Conservation (phyloP, 2,888 invertebrate genomes). For the Celastrina argiolus region DNA sequence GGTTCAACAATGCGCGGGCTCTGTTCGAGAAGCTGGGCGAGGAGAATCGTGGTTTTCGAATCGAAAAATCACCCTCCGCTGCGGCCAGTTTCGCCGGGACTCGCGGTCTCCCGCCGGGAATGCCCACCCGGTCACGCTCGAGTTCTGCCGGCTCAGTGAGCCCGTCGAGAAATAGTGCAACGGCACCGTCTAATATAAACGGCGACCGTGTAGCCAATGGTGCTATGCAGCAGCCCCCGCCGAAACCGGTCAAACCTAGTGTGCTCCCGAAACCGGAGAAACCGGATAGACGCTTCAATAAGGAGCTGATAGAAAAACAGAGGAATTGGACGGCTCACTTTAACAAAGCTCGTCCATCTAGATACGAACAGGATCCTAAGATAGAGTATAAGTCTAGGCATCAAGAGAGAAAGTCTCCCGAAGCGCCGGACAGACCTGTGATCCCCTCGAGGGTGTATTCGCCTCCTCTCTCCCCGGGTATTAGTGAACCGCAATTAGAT, state of each 20-base stretch:
- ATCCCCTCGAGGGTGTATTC: slow-evolving; percentile 70
- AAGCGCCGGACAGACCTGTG: slow-evolving; percentile 56
- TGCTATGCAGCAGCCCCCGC: slow-evolving; percentile 65
- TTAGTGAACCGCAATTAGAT: slow-evolving; percentile 75
- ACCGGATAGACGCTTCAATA: slow-evolving; percentile 89
- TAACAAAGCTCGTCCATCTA: slow-evolving; percentile 83
- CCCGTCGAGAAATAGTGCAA: slow-evolving; percentile 73
- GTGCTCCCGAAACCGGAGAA: slow-evolving; percentile 87
- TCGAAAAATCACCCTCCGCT: slow-evolving; percentile 79
- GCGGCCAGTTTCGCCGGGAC: slow-evolving; percentile 77
- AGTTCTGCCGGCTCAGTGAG: slow-evolving; percentile 83
- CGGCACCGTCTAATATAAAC: slow-evolving; percentile 71
- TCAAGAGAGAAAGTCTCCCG: slow-evolving; percentile 63
- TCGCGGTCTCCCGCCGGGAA: slow-evolving; percentile 69
- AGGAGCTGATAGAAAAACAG: slow-evolving; percentile 92
- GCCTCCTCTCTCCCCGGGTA: slow-evolving; percentile 76
- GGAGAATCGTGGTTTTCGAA: slow-evolving; percentile 80
- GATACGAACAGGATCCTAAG: slow-evolving; percentile 56
- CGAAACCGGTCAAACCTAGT: slow-evolving; percentile 74
- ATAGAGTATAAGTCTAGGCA: slow-evolving; percentile 57
- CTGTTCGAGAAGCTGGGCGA: slow-evolving; percentile 93
- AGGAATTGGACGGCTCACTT: slow-evolving; percentile 96
- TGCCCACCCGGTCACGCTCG: slow-evolving; percentile 79
- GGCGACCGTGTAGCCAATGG: slow-evolving; percentile 67
- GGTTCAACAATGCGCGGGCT: slow-evolving; percentile 94